Evolutionary conservation across 2,797 vertebrate genomes (phyloP).

Genomic region (Leptodactylus fallax): DNA sequence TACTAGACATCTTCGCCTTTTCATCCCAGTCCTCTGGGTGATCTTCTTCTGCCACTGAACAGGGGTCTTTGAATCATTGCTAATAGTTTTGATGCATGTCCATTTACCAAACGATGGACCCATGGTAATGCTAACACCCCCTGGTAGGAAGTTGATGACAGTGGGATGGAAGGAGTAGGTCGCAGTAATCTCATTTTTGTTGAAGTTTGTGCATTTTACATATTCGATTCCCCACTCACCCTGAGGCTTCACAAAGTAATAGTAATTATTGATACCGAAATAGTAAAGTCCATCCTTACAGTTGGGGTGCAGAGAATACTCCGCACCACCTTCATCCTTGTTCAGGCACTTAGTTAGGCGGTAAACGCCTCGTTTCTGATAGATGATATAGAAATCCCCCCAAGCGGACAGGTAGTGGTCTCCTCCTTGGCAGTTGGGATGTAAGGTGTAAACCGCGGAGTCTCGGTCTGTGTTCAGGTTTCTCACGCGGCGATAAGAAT

Average conservation of each 20-base stretch:
- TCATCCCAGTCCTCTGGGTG: constrained; percentile 39
- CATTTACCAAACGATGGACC: constrained; percentile 49
- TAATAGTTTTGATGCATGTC: constrained; percentile 62
- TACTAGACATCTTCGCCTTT: constrained; percentile 52
- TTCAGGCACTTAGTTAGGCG: constrained; percentile 44
- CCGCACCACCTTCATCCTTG: constrained; percentile 25
- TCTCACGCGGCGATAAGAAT: constrained; percentile 47
- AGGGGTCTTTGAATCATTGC: constrained; percentile 50
- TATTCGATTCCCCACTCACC: constrained; percentile 59
- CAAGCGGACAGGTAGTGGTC: constrained; percentile 59
- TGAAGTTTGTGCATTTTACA: constrained; percentile 19
- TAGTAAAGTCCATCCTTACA: constrained; percentile 62
- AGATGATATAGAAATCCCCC: constrained; percentile 56
- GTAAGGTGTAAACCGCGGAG: constrained; percentile 31
- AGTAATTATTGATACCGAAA: constrained; percentile 34
- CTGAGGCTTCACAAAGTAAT: constrained; percentile 54
- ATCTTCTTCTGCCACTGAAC: constrained; percentile 50
- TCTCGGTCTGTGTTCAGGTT: constrained; percentile 46
- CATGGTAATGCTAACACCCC: constrained; percentile 19
- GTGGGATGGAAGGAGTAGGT: constrained; percentile 42
- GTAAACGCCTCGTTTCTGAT: constrained; percentile 40
- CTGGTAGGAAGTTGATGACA: constrained; percentile 18
- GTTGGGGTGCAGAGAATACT: constrained; percentile 40
- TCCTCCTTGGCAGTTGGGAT: constrained; percentile 58
- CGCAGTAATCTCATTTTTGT: neutral